A percentile compares a stretch with the other conserved stretches of the same genome.
Conservation (phyloP, 1,140 invertebrate species). For the Drosophila trapezifrons region DNA sequence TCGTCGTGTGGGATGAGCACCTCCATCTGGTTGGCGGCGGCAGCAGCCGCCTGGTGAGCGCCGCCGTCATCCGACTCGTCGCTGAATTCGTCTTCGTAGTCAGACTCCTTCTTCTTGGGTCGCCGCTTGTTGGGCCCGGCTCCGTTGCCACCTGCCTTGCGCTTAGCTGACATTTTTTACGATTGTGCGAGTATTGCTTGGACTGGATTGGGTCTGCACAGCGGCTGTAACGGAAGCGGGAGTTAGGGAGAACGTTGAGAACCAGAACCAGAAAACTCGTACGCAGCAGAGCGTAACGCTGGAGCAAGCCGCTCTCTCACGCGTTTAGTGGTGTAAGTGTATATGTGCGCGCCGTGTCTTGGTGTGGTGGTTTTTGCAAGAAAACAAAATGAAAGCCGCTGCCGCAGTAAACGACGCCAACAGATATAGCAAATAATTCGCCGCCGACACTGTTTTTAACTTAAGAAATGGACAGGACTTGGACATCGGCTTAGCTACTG, state of each 20-base stretch:
- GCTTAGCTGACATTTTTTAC: slow-evolving; percentile 81
- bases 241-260: slow-evolving; percentile 31
- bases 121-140: slow-evolving; percentile 84
- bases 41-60: slow-evolving; percentile 71
- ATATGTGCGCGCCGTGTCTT: slow-evolving; percentile 31
- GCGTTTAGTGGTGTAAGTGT: slow-evolving; percentile 38
- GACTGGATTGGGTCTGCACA: slow-evolving; percentile 34
- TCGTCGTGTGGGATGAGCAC: slow-evolving; percentile 85
- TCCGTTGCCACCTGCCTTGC: slow-evolving; percentile 79
- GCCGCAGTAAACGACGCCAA: slow-evolving; percentile 56
- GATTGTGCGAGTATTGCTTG: slow-evolving; percentile 16
- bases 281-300: slow-evolving; percentile 65
- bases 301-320: slow-evolving; percentile 46
- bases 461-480: not conserved
- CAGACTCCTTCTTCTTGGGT: slow-evolving; percentile 85
- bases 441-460: slow-evolving; percentile 1
- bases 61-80: slow-evolving; percentile 81
- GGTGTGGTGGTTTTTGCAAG: slow-evolving; percentile 76
- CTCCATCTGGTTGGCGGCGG: slow-evolving; percentile 82
- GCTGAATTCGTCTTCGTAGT: slow-evolving; percentile 85
- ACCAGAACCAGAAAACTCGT: slow-evolving; percentile 49
- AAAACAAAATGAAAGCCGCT: slow-evolving; percentile 80
- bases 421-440: slow-evolving; percentile 17
- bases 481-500: not conserved
- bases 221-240: slow-evolving; percentile 56